Evolutionary conservation across 2,888 invertebrate genomes (phyloP).

Genomic region (Heliconius sara): DNA sequence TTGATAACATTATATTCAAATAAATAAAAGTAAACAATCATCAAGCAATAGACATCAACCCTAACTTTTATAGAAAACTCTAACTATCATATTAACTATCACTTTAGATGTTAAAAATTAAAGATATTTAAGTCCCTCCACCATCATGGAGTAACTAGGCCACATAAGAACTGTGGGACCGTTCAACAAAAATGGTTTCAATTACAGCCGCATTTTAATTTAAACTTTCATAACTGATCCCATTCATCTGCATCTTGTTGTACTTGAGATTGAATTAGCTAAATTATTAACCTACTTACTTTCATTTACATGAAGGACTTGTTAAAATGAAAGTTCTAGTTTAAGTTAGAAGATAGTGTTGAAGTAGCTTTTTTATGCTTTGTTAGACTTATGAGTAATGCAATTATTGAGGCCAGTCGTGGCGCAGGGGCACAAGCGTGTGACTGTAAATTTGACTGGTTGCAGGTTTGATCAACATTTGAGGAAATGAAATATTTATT

Average conservation of each 20-base stretch:
- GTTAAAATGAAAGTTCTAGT: slow-evolving; percentile 53
- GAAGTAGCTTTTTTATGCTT: neutral
- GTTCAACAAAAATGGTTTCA: slow-evolving; percentile 43
- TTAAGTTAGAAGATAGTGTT: slow-evolving; percentile 46
- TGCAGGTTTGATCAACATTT: neutral
- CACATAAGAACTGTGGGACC: slow-evolving; percentile 38
- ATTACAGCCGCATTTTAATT: slow-evolving; percentile 48
- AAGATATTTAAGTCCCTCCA: slow-evolving; percentile 7
- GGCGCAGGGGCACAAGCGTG: no score
- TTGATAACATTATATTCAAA: no score
- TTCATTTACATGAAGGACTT: slow-evolving; percentile 60
- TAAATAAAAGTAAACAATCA: no score
- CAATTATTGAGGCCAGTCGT: neutral
- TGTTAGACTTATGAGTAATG: neutral
- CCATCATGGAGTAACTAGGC: slow-evolving; percentile 32
- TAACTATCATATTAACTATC: neutral
- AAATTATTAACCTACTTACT: slow-evolving; percentile 62
- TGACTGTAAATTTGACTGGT: neutral
- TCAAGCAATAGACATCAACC: neutral
- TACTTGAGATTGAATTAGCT: slow-evolving; percentile 61
- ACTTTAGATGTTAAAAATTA: neutral
- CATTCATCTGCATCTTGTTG: slow-evolving; percentile 58
- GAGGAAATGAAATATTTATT: neutral
- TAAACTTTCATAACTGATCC: slow-evolving; percentile 45
- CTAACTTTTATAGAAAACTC: neutral